Percentiles rank a stretch among this genome's conserved stretches.
Conservation (phyloP, 2,113 vertebrate species). For the Burhinus bistriatus region DNA sequence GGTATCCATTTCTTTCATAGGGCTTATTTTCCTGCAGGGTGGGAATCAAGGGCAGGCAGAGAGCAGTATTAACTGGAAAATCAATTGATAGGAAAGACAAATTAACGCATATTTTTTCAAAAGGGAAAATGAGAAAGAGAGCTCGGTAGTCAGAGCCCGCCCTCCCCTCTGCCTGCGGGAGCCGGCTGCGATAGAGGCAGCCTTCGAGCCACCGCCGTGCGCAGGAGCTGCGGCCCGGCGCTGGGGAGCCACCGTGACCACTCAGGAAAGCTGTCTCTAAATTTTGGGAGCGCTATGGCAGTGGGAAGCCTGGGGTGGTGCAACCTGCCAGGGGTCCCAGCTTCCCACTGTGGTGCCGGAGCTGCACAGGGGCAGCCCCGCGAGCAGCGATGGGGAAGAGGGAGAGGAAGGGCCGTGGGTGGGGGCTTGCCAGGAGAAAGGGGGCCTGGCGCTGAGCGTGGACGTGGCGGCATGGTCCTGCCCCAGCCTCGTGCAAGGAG, state of each 20-base stretch:
- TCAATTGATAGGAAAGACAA: conserved; percentile 35
- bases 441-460: neutral
- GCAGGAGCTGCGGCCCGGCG: neutral
- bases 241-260: neutral
- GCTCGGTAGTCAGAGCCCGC: neutral
- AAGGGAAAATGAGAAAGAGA: neutral
- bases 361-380: neutral
- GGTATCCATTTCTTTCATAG: neutral
- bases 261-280: neutral
- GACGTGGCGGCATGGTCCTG: fast-evolving
- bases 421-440: neutral
- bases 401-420: neutral
- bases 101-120: neutral
- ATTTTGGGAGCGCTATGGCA: fast-evolving
- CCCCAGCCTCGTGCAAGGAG: neutral
- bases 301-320: neutral
- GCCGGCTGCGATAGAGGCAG: neutral
- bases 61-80: conserved; percentile 34
- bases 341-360: neutral
- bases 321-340: fast-evolving
- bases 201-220: fast-evolving
- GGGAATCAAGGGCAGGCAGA: conserved; percentile 35
- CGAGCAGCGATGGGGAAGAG: neutral
- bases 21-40: conserved; percentile 21
- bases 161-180: neutral